Evolutionary conservation across 2,113 vertebrate genomes (phyloP).

Genomic region (Notechis scutatus): DNA sequence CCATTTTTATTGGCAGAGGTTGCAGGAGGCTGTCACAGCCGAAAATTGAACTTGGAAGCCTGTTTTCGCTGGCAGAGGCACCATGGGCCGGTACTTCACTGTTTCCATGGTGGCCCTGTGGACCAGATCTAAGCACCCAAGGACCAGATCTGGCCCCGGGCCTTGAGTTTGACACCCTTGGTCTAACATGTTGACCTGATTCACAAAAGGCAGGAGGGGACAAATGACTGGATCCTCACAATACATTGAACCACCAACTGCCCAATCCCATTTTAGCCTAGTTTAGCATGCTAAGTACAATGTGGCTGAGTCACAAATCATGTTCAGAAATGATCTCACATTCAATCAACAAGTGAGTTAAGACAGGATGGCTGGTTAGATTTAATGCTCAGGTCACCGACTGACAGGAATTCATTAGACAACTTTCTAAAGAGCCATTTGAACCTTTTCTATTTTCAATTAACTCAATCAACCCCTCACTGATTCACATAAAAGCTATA

Average conservation of each 20-base stretch:
- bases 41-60: no score
- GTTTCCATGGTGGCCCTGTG: no score
- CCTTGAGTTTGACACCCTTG: no score
- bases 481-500: neutral
- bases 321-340: neutral
- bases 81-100: no score
- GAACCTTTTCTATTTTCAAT: neutral
- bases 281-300: neutral
- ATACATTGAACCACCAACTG: neutral
- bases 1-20: no score
- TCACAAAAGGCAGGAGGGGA: neutral
- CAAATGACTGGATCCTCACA: neutral
- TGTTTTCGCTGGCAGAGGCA: no score
- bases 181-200: neutral
- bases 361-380: neutral
- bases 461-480: no score
- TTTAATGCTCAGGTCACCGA: neutral
- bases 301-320: neutral
- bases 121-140: no score
- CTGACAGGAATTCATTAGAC: neutral
- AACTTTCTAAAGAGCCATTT: neutral
- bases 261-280: neutral
- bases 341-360: neutral
- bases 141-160: no score
- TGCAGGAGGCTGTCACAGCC: no score